Conservation (phyloP, 1,140 invertebrate species). For the Calliopsis andreniformis region DNA sequence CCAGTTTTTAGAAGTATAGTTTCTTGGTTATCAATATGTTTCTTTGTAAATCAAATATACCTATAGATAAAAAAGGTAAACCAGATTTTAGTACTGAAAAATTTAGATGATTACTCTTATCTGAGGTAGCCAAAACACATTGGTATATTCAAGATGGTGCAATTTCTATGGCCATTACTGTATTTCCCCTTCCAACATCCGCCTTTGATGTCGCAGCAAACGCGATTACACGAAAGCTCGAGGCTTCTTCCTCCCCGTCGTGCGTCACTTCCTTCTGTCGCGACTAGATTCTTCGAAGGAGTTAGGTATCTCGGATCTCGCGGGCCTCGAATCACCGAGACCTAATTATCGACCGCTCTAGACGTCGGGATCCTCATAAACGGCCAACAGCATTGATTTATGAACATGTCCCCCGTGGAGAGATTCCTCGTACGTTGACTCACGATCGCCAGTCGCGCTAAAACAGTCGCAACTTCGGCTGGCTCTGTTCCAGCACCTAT, state of each 20-base stretch:
- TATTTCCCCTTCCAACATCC: neutral
- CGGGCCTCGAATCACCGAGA: conserved; percentile 12
- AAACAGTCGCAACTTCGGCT: conserved; percentile 66
- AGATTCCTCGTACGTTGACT: conserved; percentile 69
- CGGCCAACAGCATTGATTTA: conserved; percentile 51
- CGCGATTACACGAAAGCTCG: neutral
- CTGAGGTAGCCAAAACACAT: no score
- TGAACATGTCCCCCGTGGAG: conserved; percentile 26
- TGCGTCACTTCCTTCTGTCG: neutral
- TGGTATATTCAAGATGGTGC: no score
- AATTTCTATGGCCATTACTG: neutral
- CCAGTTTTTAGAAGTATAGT: no score
- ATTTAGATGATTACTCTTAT: no score
- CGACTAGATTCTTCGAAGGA: neutral
- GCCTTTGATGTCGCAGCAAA: neutral
- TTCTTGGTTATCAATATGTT: no score
- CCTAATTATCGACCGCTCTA: conserved; percentile 42
- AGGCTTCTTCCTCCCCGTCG: neutral
- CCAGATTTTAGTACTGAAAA: no score
- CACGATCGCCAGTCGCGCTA: conserved; percentile 46
- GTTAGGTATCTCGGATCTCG: neutral
- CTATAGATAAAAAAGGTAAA: no score
- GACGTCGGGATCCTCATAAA: conserved; percentile 1
- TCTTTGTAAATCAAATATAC: no score
- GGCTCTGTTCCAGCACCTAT: conserved; percentile 67